Evolutionary conservation across 2,888 invertebrate genomes (phyloP), one percentile per base, ranked within the genome.

Genomic region (Tetragonula carbonaria): DNA sequence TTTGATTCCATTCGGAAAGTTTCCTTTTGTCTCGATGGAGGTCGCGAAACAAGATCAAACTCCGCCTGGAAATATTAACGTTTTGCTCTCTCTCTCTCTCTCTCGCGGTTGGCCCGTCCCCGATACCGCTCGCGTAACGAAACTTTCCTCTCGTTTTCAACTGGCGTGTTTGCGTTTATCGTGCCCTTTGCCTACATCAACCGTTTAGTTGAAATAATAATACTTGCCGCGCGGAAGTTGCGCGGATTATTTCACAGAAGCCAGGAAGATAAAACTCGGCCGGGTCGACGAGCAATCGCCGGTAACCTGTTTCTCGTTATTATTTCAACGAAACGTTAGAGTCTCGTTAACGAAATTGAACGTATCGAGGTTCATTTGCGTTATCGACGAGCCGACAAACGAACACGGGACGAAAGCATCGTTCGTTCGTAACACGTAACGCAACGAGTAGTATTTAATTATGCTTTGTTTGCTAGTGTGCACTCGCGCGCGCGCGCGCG

Each of bases 41-140:
- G 75, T 21, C 75, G 45, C 59, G 67, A 72, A 80, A 80, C 79
- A 21, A 80, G 75, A 79, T 76, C 67, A 78, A 83, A 83, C 75
- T 83, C 51, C 0, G 38, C 57, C 45, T 75, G 50, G 73, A 79
- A 79, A 79, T 82, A 82, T 79, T 82, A 79, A 67, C 66, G 68
- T 71, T 66, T 59, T 21, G 74, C 21, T 5, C n/a, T 18, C 28
- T 13, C n/a, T 38, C 38, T 45, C 45, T 11, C 45, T 1, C 45
- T 45, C 45, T 45, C 45, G 0, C 18, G 14, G n/a, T 4, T 18
- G 16, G n/a, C 18, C 38, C 57, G 70, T 51, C 51, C 53, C 68
- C 62, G 78, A 78, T 73, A 78, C 65, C 45, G 11, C 21, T 23
- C 45, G 45, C 45, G 45, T 45, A 11, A 8, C 8, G 21, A 80